A percentile compares a stretch with the other conserved stretches of the same genome.
Evolutionary conservation across 2,797 vertebrate species (phyloP).

Genomic region (Lemur catta): DNA sequence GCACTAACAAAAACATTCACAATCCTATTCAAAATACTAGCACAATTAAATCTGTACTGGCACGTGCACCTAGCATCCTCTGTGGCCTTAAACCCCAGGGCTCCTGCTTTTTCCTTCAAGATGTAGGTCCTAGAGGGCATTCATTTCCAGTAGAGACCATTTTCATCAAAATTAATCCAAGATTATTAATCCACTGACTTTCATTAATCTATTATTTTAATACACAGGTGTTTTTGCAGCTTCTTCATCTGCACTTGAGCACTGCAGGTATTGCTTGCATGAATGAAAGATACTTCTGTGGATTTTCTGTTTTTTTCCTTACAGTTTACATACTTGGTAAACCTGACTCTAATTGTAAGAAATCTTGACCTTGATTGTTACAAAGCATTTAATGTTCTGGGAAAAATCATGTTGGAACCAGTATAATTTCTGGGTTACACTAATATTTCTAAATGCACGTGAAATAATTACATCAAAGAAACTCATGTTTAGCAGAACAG

Average conservation of each 20-base stretch:
- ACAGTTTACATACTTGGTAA: background rate
- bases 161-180: background rate
- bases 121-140: background rate
- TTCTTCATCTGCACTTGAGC: background rate
- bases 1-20: background rate
- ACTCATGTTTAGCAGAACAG: background rate
- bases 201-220: background rate
- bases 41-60: background rate
- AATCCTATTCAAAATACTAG: background rate
- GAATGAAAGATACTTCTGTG: background rate
- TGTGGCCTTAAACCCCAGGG: background rate
- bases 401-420: slow-evolving; percentile 13
- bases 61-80: background rate
- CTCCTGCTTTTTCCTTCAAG: background rate
- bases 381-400: background rate
- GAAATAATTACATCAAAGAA: background rate
- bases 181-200: background rate
- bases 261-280: background rate
- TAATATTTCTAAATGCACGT: slow-evolving; percentile 27
- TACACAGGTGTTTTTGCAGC: background rate
- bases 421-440: background rate
- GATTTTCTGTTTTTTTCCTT: background rate
- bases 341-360: background rate
- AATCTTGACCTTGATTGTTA: background rate
- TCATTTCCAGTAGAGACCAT: background rate